Evolutionary conservation across 2,888 invertebrate genomes (phyloP), one percentile per base, ranked within the genome.

Genomic region (Noctua janthe): DNA sequence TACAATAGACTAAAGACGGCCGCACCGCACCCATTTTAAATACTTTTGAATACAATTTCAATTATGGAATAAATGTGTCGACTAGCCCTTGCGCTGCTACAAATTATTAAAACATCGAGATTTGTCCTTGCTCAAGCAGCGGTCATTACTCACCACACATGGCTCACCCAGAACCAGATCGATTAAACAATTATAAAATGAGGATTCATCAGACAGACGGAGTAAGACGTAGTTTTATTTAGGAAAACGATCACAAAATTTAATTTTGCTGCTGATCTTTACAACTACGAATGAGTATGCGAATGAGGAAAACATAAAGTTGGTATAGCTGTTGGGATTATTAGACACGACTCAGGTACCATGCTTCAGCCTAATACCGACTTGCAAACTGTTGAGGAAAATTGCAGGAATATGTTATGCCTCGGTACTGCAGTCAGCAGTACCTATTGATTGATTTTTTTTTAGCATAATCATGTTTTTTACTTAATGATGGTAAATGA

Each of bases 291-390:
- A 17, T 70, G 49, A 51, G 20, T 43, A 39, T 39, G 66, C 56
- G 23, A 39, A 74, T 43, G 56, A 82, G 83, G 76, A 80, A 74
- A 80, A 83, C 23, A 51, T 35, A 23, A 59, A 11, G 56, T 20
- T 23, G 20, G 39, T 39, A 39, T 66, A n/a, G 23, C 39, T 17
- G 35, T 56, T 49, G 39, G n/a, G n/a, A 23, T 82, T 39, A 49
- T 81, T 81, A 64, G 11, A 59, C 49, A 7, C 66, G 54, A 64
- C 35, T 71, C 29, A 29, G 29, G 29, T 13, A 39, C 17, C 1
- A 7, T 72, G n/a, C 56, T 17, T 74, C 20, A n/a, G 35, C 56
- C 23, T 74, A 29, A n/a, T 70, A n/a, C 23, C 8, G 20, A 47
- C 49, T 80, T 80, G 17, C 39, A 39, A 39, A 47, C 4, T 8